Evolutionary conservation across 2,113 vertebrate species (phyloP), one percentile per base, ranked within the genome.

Genomic region (Mus spicilegus): DNA sequence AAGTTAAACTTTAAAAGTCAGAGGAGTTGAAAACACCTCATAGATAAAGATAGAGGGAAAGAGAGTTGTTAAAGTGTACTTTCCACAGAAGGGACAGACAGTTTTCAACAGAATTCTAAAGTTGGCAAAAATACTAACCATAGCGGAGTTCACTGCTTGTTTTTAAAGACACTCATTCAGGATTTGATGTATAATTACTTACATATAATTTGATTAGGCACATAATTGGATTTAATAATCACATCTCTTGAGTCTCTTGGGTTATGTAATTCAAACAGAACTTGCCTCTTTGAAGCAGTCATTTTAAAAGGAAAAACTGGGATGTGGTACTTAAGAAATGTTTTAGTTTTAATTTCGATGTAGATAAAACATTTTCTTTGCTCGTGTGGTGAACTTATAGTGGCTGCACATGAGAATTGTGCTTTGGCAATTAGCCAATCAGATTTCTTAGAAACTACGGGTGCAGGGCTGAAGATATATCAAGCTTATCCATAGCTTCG

Each of bases 231-330:
- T 69, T 93, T 96, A 90, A 54, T 91, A 77, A 51, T 93, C 56
- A n/a, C 63, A 42, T 91, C 17, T 81, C 72, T 94, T 92, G 70
- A 91, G 39, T 93, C 13, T 90, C 73, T 84, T 9, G 2, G 16
- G 54, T 95, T 95, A 91, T 95, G 63, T 93, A 96, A 97, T 95
- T 97, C 61, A 92, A 0, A 81, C 72, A 72, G 42, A 96, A 87
- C 56, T 93, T 96, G 19, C 73, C 67, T 87, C 78, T 94, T 90
- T 91, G 49, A 76, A 94, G 61, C n/a, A 75, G 30, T 92, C 78
- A 7, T 85, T n/a, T 93, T 51, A 46, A 85, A 77, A 70, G 81
- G 82, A 87, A 87, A 92, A 93, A 36, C 26, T 88, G 54, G 93
- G 70, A 82, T 93, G 65, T 26, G 88, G 26, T 91, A 80, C 46